Conservation (phyloP, 2,113 vertebrate species). For the Oreochromis aureus region DNA sequence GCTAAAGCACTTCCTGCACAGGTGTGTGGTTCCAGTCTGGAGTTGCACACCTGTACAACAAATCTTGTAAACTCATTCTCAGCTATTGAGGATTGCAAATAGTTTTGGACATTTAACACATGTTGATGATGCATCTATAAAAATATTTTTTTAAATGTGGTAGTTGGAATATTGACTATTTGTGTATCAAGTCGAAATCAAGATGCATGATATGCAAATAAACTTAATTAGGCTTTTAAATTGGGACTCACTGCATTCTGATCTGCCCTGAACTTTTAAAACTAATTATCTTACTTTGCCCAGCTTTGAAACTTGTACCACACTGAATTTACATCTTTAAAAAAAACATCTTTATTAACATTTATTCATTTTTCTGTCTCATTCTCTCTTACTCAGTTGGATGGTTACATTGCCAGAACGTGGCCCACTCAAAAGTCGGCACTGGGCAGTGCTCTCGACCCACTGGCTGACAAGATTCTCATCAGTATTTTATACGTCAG, state of each 20-base stretch:
- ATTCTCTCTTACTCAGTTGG: slow-evolving; percentile 75
- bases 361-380: not conserved
- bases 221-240: not conserved
- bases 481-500: slow-evolving; percentile 94
- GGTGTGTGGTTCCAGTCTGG: not conserved
- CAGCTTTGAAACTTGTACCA: not conserved
- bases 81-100: not conserved
- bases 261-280: not conserved
- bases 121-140: not conserved
- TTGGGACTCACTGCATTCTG: not conserved
- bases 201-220: not conserved
- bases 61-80: not conserved
- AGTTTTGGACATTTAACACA: not conserved
- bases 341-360: not conserved
- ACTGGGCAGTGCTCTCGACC: slow-evolving; percentile 94
- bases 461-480: slow-evolving; percentile 96
- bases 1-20: not conserved
- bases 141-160: not conserved
- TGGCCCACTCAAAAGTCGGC: slow-evolving; percentile 97
- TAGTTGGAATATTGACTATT: too few species aligned
- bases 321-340: accelerated
- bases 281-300: not conserved
- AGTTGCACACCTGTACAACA: not conserved
- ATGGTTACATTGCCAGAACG: slow-evolving; percentile 94
- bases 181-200: not conserved